Evolutionary conservation across 92 coral and sea anemone genomes (phyloP), one percentile per base, ranked within the genome.

Genomic region (Bergia puertoricense): DNA sequence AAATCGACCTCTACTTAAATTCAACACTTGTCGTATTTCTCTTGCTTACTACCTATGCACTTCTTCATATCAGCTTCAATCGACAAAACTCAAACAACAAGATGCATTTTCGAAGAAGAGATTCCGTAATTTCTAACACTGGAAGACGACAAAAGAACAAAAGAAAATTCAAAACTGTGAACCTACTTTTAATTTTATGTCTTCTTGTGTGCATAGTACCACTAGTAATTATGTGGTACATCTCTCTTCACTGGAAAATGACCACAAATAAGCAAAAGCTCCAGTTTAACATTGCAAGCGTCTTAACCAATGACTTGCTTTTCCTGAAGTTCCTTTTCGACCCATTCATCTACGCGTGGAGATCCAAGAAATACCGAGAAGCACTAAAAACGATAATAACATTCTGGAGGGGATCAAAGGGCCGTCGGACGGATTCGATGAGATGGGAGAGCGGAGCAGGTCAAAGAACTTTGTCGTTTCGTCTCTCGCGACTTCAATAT

Each of bases 321-420:
- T 94, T 88, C 78, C 91, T 94, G 37, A 94, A 92, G 90, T 94
- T 90, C 86, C 72, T 94, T 14, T 89, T 94, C 62, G 96, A 94
- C 57, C 96, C 96, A 4, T 94, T 94, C 18, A 92, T 94, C 15
- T 92, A 94, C 54, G 95, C 93, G 18, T 86, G 91, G 91, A 77
- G 96, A 59, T 84, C 93, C 36, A 92, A 93, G 16, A 92, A 91
- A 85, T 92, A 92, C 45, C 74, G 96, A 38, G 89, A 72, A 18
- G 95, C 96, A 0, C 85, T 94, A 39, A 59, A 72, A 5, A 93
- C 80, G 4, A 89, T 89, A 74, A 82, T 94, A 5, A 69, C 45
- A 23, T 43, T 90, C 41, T 84, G 88, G 77, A 41, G 90, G 82
- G n/a, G 62, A 9, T 11, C 82, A 46, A 46, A 50, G 50, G 16